Conservation (phyloP, 2,113 vertebrate genomes). For the Chaetodon trifascialis region DNA sequence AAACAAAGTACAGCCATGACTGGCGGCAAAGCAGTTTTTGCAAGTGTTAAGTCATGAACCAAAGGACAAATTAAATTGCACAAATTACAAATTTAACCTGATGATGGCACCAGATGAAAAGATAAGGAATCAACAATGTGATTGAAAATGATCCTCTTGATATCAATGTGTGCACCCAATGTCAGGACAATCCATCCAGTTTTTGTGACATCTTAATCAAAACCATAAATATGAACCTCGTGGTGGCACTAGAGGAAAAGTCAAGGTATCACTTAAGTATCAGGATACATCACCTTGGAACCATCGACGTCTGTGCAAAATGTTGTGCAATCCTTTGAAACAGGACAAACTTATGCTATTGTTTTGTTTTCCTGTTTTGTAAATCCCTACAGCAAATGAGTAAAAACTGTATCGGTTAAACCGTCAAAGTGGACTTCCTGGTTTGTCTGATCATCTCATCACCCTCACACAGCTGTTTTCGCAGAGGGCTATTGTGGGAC, state of each 20-base stretch:
- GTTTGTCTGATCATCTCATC: background rate
- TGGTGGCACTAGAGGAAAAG: background rate
- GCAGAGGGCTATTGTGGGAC: constrained; percentile 16
- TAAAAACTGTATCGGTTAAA: background rate
- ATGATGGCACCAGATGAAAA: background rate
- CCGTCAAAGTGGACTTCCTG: background rate
- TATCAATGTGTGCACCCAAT: background rate
- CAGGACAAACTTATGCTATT: background rate
- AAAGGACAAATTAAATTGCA: background rate
- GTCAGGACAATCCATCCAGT: background rate
- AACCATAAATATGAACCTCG: background rate
- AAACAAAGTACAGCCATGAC: background rate
- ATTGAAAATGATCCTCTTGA: background rate
- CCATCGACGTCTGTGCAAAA: background rate
- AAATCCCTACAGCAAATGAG: background rate
- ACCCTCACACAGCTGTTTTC: background rate
- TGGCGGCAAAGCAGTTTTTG: background rate
- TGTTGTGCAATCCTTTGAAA: background rate
- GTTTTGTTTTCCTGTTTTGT: background rate
- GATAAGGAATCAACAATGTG: background rate
- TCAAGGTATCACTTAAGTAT: background rate
- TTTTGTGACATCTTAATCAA: background rate
- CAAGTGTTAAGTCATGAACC: background rate
- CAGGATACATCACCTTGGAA: background rate
- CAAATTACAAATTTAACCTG: background rate